These are phyloP conservation scores for Mongoloraphidia duomilia DNA, from an alignment of 2,888 invertebrate species.

Conservation along the genomic window DNA sequence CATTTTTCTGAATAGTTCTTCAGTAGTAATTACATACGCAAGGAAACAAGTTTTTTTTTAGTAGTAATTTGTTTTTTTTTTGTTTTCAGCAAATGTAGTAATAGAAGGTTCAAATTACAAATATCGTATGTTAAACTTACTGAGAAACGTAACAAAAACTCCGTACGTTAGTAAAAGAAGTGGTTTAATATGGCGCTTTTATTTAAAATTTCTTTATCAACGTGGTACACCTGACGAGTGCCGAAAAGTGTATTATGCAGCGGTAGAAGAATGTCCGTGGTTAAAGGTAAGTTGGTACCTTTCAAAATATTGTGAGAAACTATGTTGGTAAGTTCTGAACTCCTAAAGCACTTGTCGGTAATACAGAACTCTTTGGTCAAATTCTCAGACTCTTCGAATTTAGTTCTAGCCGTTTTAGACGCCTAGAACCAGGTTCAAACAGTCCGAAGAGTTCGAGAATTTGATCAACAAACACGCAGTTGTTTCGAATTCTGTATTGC, in stretches of 20 bases:
- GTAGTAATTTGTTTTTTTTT: neutral
- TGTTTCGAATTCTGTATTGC: too few relatives aligned
- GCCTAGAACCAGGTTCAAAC: too few relatives aligned
- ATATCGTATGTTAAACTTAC: conserved; percentile 26
- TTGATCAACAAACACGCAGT: too few relatives aligned
- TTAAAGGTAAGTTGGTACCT: conserved; percentile 32
- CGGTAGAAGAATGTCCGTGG: conserved; percentile 49
- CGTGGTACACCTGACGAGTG: conserved; percentile 25
- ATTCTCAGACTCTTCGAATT: too few relatives aligned
- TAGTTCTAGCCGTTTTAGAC: too few relatives aligned
- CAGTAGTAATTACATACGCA: too few relatives aligned
- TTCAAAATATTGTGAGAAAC: neutral
- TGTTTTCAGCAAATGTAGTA: conserved; percentile 20
- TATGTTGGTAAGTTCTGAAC: too few relatives aligned
- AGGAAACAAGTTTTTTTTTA: neutral
- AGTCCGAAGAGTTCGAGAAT: too few relatives aligned
- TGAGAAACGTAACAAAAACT: conserved; percentile 22
- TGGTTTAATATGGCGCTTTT: conserved; percentile 46
- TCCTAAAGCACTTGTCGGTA: too few relatives aligned
- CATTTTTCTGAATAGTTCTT: too few relatives aligned
- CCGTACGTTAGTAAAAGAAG: conserved; percentile 31
- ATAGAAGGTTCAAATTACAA: conserved; percentile 20
- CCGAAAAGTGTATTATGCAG: conserved; percentile 34
- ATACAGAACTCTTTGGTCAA: too few relatives aligned
- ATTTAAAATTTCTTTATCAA: conserved; percentile 40